Percentiles rank a stretch among this genome's conserved stretches.
Evolutionary conservation across 2,113 vertebrate species (phyloP).

Genomic region (Suncus etruscus): DNA sequence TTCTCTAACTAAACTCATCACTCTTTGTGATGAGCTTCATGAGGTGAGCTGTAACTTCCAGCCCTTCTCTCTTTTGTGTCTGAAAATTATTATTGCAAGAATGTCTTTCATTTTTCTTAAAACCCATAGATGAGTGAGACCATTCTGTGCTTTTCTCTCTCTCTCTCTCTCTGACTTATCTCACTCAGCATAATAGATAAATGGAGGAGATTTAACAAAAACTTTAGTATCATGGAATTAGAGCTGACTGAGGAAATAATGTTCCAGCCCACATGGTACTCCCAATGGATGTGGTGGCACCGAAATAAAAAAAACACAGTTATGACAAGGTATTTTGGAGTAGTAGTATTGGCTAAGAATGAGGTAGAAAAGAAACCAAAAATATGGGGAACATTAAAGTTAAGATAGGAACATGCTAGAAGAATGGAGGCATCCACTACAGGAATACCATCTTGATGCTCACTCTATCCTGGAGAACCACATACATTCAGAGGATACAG

Average conservation of each 20-base stretch:
- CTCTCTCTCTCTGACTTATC: too few relatives aligned
- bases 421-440: background rate
- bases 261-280: background rate
- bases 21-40: too few relatives aligned
- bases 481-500: background rate
- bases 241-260: conserved; percentile 1
- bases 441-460: background rate
- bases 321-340: background rate
- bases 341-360: background rate
- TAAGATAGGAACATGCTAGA: conserved; percentile 4
- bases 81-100: too few relatives aligned
- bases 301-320: conserved; percentile 10
- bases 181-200: too few relatives aligned
- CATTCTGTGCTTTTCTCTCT: too few relatives aligned
- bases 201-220: conserved; percentile 43
- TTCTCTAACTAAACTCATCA: too few relatives aligned
- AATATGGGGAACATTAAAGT: background rate
- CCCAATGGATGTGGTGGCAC: background rate
- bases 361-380: background rate
- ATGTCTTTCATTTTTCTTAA: too few relatives aligned
- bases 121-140: too few relatives aligned
- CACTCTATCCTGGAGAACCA: conserved; percentile 20
- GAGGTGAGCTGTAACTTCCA: too few relatives aligned
- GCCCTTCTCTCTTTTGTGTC: too few relatives aligned
- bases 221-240: background rate